Evolutionary conservation across 2,888 invertebrate species (phyloP).

Genomic region (Drosophila colorata): DNA sequence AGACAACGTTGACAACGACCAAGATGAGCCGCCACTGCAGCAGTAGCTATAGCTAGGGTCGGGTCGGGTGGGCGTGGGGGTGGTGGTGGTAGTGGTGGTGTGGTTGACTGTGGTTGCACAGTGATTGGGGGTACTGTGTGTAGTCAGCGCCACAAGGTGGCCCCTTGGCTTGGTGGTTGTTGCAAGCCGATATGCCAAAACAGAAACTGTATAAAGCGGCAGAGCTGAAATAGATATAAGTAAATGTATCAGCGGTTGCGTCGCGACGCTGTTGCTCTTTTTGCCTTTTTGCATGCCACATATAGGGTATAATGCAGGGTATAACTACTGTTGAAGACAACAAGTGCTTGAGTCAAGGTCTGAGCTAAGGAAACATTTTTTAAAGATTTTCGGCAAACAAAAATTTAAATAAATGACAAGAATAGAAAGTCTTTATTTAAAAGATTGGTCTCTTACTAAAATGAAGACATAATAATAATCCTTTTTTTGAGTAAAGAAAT

Average conservation of each 20-base stretch:
- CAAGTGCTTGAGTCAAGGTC: no score
- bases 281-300: not conserved
- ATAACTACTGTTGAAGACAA: not conserved
- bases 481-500: no score
- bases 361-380: no score
- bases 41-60: slow-evolving; percentile 4
- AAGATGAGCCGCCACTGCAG: slow-evolving; percentile 50
- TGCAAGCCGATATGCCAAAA: slow-evolving; percentile 54
- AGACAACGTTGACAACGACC: slow-evolving; percentile 61
- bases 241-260: slow-evolving; percentile 52
- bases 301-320: not conserved
- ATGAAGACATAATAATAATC: no score
- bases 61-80: not conserved
- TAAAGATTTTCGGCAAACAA: no score
- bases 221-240: slow-evolving; percentile 75
- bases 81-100: not conserved
- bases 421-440: no score
- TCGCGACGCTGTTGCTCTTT: slow-evolving; percentile 39
- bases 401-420: no score
- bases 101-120: not conserved
- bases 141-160: slow-evolving; percentile 23
- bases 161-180: slow-evolving; percentile 19
- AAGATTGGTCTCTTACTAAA: no score
- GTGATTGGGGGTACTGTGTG: not conserved
- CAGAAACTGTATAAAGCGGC: slow-evolving; percentile 64